Base-by-base conservation (phyloP, 2,113 vertebrate species). In the Elephas maximus region DNA sequence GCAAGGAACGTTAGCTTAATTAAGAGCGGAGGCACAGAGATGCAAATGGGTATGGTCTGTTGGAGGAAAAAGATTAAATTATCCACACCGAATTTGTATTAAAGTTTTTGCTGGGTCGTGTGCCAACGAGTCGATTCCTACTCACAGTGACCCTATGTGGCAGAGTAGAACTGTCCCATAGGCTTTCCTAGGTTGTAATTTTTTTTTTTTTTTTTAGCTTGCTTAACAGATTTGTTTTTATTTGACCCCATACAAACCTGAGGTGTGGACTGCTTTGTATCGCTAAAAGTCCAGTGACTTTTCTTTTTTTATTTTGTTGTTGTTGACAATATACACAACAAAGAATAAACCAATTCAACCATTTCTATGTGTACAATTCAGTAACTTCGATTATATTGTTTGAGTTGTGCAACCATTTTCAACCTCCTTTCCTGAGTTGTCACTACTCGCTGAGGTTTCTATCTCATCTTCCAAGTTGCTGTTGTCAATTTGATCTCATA, bases 171-270 rank as follows among this genome's bases (percentile, higher is more conserved):
- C 67, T 69, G 67, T 17, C 11, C 60, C 2, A 7, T 21, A 23
- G 21, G 60, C 18, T 62, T 62, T 62, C 60, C 21, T 62, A 62
- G 60, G 67, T 30, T 69, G 67, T 69, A 73, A 37, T 20, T 24
- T 37, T 67, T 67, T 67, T 23, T 26, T 26, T 28, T 65, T 69
- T 69, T 69, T 69, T 33, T 77, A 71, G 24, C 93, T 95, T 94
- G 48, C 48, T 90, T 78, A 82, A 89, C 85, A 44, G 30, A 92
- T 85, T 96, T 90, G 48, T 96, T 97, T 95, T 97, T 78, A 97
- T 88, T 96, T 96, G 88, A 95, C 93, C 91, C 81, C 44, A 90
- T 53, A 84, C 1, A 96, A 92, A 82, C 65, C 44, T 45, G 37
- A 92, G n/a, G 48, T 96, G 65, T 96, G 67, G 24, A 81, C 41